Evolutionary conservation across 2,797 vertebrate genomes (phyloP), one percentile per base, ranked within the genome.

Genomic region (Hemibagrus guttatus): DNA sequence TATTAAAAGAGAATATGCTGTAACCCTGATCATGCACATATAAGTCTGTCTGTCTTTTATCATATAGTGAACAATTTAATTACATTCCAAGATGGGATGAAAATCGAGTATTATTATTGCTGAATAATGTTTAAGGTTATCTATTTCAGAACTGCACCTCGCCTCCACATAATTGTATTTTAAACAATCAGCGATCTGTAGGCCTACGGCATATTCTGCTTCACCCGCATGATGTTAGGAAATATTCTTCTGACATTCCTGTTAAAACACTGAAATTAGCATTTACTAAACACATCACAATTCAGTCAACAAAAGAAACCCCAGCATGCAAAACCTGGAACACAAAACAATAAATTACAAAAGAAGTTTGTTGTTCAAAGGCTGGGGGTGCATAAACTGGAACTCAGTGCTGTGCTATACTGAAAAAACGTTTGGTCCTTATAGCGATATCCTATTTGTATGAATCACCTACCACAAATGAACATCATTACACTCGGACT

Each of bases 21-120:
- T 83, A 79, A 85, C 54, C 68, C 80, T 78, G 54, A 63, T 63
- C 84, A 78, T 82, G 79, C 71, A 76, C 35, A 9, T 28, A 26
- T 66, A 56, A 28, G 1, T 64, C 28, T 64, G 21, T 13, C 1
- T 64, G 4, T 21, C 1, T 80, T 68, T 52, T 23, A 81, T 81
- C n/a, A 31, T 31, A 82, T 54, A 68, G 19, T 68, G 49, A 68
- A 58, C n/a, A 6, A 31, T 54, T 49, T 4, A 63, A 72, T 26
- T 28, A 61, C 39, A 78, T 68, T 49, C 69, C 23, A 79, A 59
- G 46, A 14, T 82, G 85, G 64, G 31, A 56, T 71, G 13, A 71
- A 80, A 84, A 66, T 52, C 2, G 0, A 49, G 64, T 59, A 61
- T 59, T 85, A 31, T 83, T 64, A 78, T 68, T 87, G 63, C 52